These are phyloP conservation scores for Lerema accius DNA, from an alignment of 1,140 invertebrate species.

Conservation along the genomic window DNA sequence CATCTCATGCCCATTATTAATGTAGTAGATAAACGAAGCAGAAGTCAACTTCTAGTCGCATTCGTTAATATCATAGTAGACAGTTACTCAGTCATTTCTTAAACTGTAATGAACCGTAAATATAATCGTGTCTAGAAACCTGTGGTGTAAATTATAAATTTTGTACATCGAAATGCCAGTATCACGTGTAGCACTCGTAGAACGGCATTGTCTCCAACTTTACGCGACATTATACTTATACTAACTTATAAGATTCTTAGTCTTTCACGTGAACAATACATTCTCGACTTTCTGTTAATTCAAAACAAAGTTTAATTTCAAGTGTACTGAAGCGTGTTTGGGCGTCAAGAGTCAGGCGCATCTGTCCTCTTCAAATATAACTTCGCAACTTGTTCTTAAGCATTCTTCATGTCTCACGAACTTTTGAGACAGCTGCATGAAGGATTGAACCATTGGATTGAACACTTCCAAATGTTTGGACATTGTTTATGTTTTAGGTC, in stretches of 20 bases:
- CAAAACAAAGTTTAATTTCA: conserved; percentile 25
- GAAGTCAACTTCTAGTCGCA: no score
- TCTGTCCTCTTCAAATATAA: conserved; percentile 26
- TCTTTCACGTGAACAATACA: conserved; percentile 16
- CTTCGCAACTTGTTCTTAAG: conserved; percentile 10
- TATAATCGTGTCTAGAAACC: no score
- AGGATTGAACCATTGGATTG: no score
- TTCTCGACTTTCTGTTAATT: conserved; percentile 21
- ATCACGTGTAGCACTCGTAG: not conserved
- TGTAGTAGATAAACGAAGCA: no score
- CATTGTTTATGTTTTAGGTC: not conserved
- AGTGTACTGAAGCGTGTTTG: not conserved
- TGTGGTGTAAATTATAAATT: no score
- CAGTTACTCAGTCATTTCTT: no score
- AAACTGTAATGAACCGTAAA: no score
- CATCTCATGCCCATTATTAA: no score
- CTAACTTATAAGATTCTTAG: not conserved
- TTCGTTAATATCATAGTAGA: no score
- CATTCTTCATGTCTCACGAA: conserved; percentile 6
- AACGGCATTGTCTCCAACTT: not conserved
- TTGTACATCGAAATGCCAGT: no score
- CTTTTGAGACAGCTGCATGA: not conserved
- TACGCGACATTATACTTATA: not conserved
- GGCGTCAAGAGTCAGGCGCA: conserved; percentile 16
- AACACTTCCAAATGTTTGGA: conserved; percentile 3